phyloP scores from a whole-genome alignment of 2,113 vertebrate genomes.

The Xerus inauris region DNA sequence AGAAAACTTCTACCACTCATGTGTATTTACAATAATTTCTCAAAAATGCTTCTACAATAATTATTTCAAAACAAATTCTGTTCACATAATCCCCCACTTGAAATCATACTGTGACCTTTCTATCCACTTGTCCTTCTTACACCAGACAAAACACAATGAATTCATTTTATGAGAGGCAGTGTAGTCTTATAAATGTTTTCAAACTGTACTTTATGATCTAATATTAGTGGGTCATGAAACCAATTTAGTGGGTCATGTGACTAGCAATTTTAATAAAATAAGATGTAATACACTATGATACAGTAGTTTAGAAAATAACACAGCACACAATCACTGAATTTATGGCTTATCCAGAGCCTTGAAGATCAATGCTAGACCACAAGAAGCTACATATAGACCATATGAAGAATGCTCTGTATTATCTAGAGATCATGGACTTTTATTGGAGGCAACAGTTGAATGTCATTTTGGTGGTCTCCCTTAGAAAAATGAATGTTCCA shows the following conservation, averaged over 20 bases:
- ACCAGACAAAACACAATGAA: background rate
- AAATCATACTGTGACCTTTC: background rate
- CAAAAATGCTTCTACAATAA: background rate
- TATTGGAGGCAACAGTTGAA: background rate
- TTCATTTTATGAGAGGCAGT: slow-evolving; percentile 28
- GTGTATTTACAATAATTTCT: background rate
- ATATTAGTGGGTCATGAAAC: slow-evolving; percentile 48
- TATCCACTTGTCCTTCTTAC: slow-evolving; percentile 16
- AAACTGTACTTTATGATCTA: slow-evolving; percentile 60
- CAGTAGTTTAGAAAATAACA: background rate
- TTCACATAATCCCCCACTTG: background rate
- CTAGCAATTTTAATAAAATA: slow-evolving; percentile 29
- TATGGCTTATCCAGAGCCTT: background rate
- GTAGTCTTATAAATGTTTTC: slow-evolving; percentile 9
- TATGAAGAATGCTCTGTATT: background rate
- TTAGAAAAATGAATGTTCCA: background rate
- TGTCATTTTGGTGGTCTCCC: background rate
- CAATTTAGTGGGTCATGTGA: slow-evolving; percentile 58
- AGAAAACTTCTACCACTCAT: background rate
- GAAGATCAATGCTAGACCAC: background rate
- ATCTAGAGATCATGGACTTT: background rate
- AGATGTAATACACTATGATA: slow-evolving; percentile 35
- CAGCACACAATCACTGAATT: background rate
- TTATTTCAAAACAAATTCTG: background rate
- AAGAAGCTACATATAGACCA: background rate